A percentile compares a stretch with the other conserved stretches of the same genome.
Evolutionary conservation across 2,888 invertebrate genomes (phyloP).

Genomic region (Patella pellucida): DNA sequence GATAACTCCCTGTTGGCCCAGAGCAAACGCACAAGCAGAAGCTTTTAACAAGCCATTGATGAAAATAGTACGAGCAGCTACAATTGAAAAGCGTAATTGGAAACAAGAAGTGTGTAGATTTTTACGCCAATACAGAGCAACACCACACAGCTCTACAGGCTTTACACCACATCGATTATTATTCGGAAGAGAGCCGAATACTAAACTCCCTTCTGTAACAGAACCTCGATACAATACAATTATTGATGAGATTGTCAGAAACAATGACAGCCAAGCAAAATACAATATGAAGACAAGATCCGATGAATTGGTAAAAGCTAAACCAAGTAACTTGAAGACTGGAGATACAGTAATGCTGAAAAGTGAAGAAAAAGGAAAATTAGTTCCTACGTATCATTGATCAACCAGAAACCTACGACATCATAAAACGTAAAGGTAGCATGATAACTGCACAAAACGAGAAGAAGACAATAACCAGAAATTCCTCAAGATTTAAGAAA

Average conservation of each 20-base stretch:
- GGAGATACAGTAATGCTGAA: not conserved
- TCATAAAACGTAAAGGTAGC: not conserved
- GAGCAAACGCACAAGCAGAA: slow-evolving; percentile 19
- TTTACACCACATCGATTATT: slow-evolving; percentile 12
- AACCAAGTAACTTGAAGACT: not conserved
- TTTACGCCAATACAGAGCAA: slow-evolving; percentile 13
- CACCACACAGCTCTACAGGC: slow-evolving; percentile 7
- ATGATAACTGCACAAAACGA: not conserved
- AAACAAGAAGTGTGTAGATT: slow-evolving; percentile 16
- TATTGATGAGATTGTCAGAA: not conserved
- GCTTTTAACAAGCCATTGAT: slow-evolving; percentile 17
- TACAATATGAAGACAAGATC: not conserved
- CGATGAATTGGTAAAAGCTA: not conserved
- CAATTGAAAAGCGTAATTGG: slow-evolving; percentile 6
- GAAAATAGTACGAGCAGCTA: slow-evolving; percentile 12
- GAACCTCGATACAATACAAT: not conserved
- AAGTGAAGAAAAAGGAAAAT: not conserved
- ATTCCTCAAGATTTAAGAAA: not conserved
- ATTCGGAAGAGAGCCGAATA: slow-evolving; percentile 8
- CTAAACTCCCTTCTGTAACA: not conserved
- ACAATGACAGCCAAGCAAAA: slow-evolving; percentile 3
- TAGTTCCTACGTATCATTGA: not conserved
- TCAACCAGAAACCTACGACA: not conserved
- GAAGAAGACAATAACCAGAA: not conserved
- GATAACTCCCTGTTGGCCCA: slow-evolving; percentile 1